Evolutionary conservation across 2,888 invertebrate genomes (phyloP), one percentile per base, ranked within the genome.

Genomic region (Tryphoninae sp.): DNA sequence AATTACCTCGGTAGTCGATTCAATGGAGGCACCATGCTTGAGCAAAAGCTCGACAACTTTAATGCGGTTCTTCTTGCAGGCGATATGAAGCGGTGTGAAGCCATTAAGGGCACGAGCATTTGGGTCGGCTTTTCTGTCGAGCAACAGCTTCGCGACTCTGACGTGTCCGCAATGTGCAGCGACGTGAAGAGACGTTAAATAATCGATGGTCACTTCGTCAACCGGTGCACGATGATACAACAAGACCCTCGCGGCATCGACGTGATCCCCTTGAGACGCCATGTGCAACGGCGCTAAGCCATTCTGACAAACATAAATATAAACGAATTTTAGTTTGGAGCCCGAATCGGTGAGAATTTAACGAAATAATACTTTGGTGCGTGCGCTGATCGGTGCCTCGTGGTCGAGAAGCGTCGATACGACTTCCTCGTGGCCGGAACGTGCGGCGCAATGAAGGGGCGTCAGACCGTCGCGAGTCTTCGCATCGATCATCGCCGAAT

Each of bases 221-320:
- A 99, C 98, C n/a, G 98, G 97, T 1, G 99, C 98, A 84, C 98
- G 97, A 92, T 98, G 97, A 86, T 97, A 95, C 11, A 99, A 94
- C 7, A 99, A 94, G 69, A 98, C 96, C 73, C 98, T 94, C 4
- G 99, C 99, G 80, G 98, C 98, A 92, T 98, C 98, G 85, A 98
- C 98, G 92, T 99, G 99, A 93, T 99, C 99, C 83, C 99, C 99
- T 93, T 99, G 99, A 71, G 98, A 97, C 81, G 99, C 97, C 99
- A 99, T 99, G 93, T 99, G 99, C 86, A 99, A 94, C 55, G 99
- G 98, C n/a, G 98, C 97, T 85, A 99, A 93, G 13, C 99, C 97
- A 90, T 97, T 97, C 95, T 96, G 91, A 1, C 67, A 92, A 23
- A 78, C 16, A 59, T n/a, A 55, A 64, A 65, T 72, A 64, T 53